A percentile compares a stretch with the other conserved stretches of the same genome.
Conservation (phyloP, 2,113 vertebrate genomes). For the Actenoides hombroni region DNA sequence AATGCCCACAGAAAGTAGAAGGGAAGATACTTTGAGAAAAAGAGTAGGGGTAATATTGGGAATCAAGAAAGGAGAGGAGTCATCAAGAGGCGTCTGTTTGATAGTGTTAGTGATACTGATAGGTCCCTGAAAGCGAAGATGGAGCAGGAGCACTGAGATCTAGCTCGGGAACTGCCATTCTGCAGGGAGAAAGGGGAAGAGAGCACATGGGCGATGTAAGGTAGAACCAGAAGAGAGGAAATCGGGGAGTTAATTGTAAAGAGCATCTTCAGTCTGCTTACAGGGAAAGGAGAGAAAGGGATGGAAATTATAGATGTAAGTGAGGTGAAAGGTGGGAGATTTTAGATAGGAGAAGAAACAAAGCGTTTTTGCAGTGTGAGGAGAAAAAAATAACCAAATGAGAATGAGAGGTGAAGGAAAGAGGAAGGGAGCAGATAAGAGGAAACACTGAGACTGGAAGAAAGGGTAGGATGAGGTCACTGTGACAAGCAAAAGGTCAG, state of each 20-base stretch:
- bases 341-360: not conserved
- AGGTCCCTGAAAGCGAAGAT: not conserved
- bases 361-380: not conserved
- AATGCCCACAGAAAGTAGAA: not conserved
- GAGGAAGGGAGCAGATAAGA: slow-evolving; percentile 8
- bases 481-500: not conserved
- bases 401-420: slow-evolving; percentile 7
- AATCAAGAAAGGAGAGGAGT: not conserved
- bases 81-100: not conserved
- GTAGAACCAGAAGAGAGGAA: not conserved
- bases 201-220: not conserved
- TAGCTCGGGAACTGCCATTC: not conserved
- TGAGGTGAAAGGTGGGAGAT: not conserved
- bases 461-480: slow-evolving; percentile 21
- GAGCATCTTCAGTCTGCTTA: not conserved
- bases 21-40: not conserved
- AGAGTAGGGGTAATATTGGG: not conserved
- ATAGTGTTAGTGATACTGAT: not conserved
- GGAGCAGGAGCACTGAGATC: not conserved
- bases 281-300: not conserved
- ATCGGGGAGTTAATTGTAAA: not conserved
- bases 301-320: not conserved
- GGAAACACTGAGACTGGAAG: not conserved
- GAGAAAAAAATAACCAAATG: not conserved
- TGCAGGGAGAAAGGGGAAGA: not conserved